Percentiles rank a stretch among this genome's conserved stretches.
These are phyloP conservation scores for Oreamnos americanus DNA, from an alignment of 2,113 vertebrate species.

Conservation along the genomic window DNA sequence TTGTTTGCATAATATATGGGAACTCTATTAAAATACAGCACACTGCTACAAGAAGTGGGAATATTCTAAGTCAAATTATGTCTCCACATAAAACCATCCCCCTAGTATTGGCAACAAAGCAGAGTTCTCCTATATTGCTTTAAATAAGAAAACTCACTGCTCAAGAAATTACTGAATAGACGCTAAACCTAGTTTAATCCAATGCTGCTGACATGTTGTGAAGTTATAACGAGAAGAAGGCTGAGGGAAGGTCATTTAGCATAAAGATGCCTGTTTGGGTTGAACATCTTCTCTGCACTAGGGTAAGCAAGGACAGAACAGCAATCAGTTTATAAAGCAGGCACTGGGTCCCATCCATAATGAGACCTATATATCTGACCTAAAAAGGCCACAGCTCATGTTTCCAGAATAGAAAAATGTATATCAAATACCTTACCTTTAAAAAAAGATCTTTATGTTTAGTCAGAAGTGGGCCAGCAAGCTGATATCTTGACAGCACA, in stretches of 20 bases:
- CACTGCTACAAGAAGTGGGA: constrained; percentile 32
- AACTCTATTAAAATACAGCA: constrained; percentile 64
- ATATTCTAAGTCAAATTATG: constrained; percentile 54
- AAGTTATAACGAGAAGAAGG: neutral
- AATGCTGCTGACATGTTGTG: neutral
- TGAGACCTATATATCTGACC: constrained; percentile 40
- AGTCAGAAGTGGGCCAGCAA: constrained; percentile 43
- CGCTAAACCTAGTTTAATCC: neutral
- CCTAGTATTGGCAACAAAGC: constrained; percentile 3
- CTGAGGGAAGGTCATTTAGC: neutral
- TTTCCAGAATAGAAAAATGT: constrained; percentile 54
- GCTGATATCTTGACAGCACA: constrained; percentile 48
- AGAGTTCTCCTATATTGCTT: constrained; percentile 3
- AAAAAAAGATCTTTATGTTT: constrained; percentile 26
- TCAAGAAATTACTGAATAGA: constrained; percentile 35
- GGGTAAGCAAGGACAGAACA: constrained; percentile 30
- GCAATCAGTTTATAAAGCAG: constrained; percentile 30
- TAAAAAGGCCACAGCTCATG: constrained; percentile 16
- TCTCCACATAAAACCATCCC: constrained; percentile 38
- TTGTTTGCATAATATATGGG: constrained; percentile 63
- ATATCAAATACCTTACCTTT: constrained; percentile 43
- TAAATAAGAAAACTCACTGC: neutral
- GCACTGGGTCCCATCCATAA: neutral
- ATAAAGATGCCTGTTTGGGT: neutral
- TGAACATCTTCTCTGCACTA: neutral